phyloP scores from a whole-genome alignment of 1,140 invertebrate species.

The Orius laevigatus region DNA sequence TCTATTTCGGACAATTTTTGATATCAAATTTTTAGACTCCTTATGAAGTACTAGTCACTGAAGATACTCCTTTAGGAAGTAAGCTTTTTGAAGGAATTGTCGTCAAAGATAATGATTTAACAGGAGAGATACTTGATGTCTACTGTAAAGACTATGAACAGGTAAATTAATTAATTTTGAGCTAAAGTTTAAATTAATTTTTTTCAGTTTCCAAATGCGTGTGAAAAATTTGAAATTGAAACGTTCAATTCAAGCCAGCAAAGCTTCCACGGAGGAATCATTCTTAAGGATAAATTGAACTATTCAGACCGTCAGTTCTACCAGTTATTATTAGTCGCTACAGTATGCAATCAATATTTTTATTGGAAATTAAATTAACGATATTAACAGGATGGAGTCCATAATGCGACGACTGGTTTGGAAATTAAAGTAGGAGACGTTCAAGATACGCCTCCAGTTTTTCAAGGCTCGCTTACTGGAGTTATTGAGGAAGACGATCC shows the following conservation, averaged over 20 bases:
- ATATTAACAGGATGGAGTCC: constrained; percentile 51
- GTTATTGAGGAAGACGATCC: constrained; percentile 68
- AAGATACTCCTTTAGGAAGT: constrained; percentile 55
- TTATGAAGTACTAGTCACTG: constrained; percentile 60
- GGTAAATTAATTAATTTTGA: constrained; percentile 24
- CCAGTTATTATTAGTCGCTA: constrained; percentile 50
- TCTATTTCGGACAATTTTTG: constrained; percentile 4
- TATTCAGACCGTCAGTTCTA: constrained; percentile 57
- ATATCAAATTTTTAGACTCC: constrained; percentile 37
- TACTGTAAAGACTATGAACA: constrained; percentile 41
- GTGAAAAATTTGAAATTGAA: constrained; percentile 50
- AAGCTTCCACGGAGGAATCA: constrained; percentile 42
- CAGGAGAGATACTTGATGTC: constrained; percentile 63
- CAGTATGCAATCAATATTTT: constrained; percentile 33
- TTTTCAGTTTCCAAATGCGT: constrained; percentile 47
- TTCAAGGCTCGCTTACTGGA: constrained; percentile 59
- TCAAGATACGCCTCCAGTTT: constrained; percentile 66
- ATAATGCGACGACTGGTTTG: constrained; percentile 51
- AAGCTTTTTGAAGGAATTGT: constrained; percentile 55
- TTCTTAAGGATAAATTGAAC: constrained; percentile 45
- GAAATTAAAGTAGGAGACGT: constrained; percentile 64
- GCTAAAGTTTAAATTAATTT: constrained; percentile 4
- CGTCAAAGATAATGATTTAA: constrained; percentile 59
- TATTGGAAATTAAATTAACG: neutral
- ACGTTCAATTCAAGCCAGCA: constrained; percentile 42